Conservation (phyloP, 2,888 invertebrate genomes). For the Mythimna ferrago region DNA sequence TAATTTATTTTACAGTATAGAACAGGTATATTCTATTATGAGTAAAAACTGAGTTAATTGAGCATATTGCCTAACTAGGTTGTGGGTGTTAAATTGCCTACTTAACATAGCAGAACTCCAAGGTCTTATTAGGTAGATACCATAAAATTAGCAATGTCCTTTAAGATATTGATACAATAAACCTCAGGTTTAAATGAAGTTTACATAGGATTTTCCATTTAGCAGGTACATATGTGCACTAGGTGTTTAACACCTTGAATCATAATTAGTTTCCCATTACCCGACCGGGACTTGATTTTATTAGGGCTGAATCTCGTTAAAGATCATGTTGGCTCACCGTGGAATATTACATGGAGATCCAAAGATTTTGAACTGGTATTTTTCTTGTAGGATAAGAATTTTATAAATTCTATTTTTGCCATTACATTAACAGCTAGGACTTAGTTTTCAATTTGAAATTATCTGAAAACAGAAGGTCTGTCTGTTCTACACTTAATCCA, state of each 20-base stretch:
- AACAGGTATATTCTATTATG: too few relatives aligned
- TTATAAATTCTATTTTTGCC: neutral
- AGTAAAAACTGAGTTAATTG: neutral
- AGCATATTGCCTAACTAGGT: neutral
- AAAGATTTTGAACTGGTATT: slow-evolving; percentile 1
- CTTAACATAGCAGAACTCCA: neutral
- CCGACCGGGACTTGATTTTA: slow-evolving; percentile 56
- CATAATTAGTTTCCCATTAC: slow-evolving; percentile 63
- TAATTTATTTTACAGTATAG: too few relatives aligned
- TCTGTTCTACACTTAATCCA: neutral
- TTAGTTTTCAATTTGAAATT: neutral
- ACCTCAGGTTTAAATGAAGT: slow-evolving; percentile 4
- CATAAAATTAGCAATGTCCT: neutral
- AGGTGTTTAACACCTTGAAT: slow-evolving; percentile 39
- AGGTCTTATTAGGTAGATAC: neutral
- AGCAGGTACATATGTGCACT: slow-evolving; percentile 25
- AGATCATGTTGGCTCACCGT: slow-evolving; percentile 37
- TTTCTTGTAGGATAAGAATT: neutral
- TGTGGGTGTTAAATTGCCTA: neutral
- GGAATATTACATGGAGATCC: slow-evolving; percentile 17
- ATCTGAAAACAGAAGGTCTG: neutral
- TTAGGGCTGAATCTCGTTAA: slow-evolving; percentile 59
- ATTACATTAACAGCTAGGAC: neutral
- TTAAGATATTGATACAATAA: slow-evolving; percentile 21
- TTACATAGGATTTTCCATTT: slow-evolving; percentile 46